These are phyloP conservation scores for Zoanthus sansibaricus DNA, from an alignment of 92 coral and sea anemone species.

Conservation along the genomic window DNA sequence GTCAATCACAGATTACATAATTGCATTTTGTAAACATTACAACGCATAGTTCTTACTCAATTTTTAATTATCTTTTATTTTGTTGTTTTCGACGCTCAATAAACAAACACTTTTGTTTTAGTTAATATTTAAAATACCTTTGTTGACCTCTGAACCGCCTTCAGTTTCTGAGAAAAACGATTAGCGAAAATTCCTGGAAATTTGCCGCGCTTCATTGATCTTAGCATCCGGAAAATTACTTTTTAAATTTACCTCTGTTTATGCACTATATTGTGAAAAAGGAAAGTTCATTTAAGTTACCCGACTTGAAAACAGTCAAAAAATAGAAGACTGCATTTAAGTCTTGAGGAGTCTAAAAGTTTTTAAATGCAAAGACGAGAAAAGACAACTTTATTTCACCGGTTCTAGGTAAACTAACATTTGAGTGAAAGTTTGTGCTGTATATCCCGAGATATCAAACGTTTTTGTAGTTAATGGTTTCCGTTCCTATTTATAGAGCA, in stretches of 20 bases:
- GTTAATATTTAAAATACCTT: slow-evolving; percentile 14
- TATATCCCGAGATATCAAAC: too few relatives aligned
- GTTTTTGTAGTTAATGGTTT: neutral
- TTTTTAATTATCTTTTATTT: too few relatives aligned
- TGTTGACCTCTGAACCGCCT: slow-evolving; percentile 12
- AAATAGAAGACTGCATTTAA: neutral
- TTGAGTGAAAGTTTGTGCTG: too few relatives aligned
- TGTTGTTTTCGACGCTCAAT: too few relatives aligned
- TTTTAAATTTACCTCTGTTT: neutral
- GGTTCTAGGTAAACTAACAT: too few relatives aligned
- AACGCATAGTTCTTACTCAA: too few relatives aligned
- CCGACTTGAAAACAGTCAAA: too few relatives aligned
- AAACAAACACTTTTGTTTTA: neutral
- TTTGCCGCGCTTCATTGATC: slow-evolving; percentile 32
- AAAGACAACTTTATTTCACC: too few relatives aligned
- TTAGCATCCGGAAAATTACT: slow-evolving; percentile 6
- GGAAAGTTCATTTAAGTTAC: neutral
- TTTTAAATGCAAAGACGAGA: too few relatives aligned
- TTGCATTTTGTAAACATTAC: too few relatives aligned
- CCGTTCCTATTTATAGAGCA: neutral
- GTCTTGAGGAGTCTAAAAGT: too few relatives aligned
- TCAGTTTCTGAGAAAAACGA: slow-evolving; percentile 41
- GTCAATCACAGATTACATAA: too few relatives aligned
- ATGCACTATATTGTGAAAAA: neutral
- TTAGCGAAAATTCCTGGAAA: neutral